phyloP scores from a whole-genome alignment of 2,888 invertebrate species.

The Arge pagana region DNA sequence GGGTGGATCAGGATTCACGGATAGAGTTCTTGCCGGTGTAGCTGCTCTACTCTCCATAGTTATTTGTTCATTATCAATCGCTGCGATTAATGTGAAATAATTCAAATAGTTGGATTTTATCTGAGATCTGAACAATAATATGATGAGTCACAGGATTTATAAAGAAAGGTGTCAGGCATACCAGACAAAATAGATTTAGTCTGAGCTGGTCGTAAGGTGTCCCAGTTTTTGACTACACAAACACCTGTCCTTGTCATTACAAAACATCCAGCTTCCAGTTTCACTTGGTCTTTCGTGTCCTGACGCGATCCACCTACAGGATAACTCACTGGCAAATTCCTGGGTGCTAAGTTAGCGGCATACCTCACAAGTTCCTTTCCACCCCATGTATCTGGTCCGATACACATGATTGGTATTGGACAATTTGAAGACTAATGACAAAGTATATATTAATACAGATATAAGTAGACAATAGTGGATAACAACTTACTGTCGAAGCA shows the following conservation, averaged over 20 bases:
- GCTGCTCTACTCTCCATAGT: slow-evolving; percentile 13
- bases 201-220: slow-evolving; percentile 28
- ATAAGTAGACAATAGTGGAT: too few species aligned
- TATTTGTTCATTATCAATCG: not conserved
- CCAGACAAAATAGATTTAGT: slow-evolving; percentile 19
- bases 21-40: not conserved
- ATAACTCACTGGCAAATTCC: slow-evolving; percentile 21
- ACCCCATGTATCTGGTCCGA: slow-evolving; percentile 21
- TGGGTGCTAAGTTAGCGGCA: slow-evolving; percentile 24
- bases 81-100: not conserved
- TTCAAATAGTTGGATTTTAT: too few species aligned
- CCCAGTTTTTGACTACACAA: slow-evolving; percentile 35
- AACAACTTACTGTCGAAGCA: slow-evolving; percentile 24
- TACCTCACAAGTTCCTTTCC: slow-evolving; percentile 26
- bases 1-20: slow-evolving; percentile 27
- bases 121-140: too few species aligned
- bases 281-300: slow-evolving; percentile 20
- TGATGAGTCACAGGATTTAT: too few species aligned
- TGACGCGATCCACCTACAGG: slow-evolving; percentile 22
- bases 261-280: slow-evolving; percentile 35
- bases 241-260: slow-evolving; percentile 34
- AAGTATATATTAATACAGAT: not conserved
- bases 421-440: slow-evolving; percentile 20
- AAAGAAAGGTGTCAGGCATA: too few species aligned
- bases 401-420: slow-evolving; percentile 27